Percentiles rank a stretch among this genome's conserved stretches.
Evolutionary conservation across 2,113 vertebrate species (phyloP).

Genomic region (Nettapus auritus): DNA sequence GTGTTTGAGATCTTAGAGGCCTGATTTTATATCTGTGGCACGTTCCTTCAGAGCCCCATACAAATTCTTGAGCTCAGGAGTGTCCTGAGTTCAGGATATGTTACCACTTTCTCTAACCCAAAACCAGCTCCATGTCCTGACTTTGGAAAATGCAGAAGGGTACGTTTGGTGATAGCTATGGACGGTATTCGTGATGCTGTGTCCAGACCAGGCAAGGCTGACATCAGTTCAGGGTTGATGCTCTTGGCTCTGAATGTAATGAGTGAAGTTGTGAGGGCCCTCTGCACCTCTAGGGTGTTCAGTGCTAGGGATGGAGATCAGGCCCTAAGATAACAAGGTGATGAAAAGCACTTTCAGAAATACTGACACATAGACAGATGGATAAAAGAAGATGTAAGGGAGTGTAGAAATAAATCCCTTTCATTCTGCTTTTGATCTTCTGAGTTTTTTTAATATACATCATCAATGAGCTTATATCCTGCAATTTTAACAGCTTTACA

Average conservation of each 20-base stretch:
- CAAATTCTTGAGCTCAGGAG: not conserved
- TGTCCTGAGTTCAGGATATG: not conserved
- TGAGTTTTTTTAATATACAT: not conserved
- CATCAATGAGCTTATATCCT: not conserved
- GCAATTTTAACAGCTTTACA: not conserved
- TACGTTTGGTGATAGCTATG: not conserved
- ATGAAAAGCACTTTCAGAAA: constrained; percentile 41
- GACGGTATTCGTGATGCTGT: not conserved
- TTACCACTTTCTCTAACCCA: not conserved
- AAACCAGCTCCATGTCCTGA: not conserved
- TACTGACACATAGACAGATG: not conserved
- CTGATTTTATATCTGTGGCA: not conserved
- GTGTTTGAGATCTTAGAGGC: not conserved
- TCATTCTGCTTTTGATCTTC: constrained; percentile 31
- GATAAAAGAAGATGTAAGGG: constrained; percentile 13
- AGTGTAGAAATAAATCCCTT: constrained; percentile 33
- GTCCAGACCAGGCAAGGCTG: not conserved
- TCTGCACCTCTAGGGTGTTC: not conserved
- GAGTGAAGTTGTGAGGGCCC: not conserved
- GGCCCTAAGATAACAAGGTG: not conserved
- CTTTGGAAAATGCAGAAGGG: not conserved
- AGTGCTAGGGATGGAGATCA: not conserved
- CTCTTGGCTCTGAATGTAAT: not conserved
- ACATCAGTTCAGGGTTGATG: not conserved
- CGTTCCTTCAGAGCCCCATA: accelerated